Percentiles rank a stretch among this genome's conserved stretches.
Conservation (phyloP, 2,888 invertebrate genomes). For the Scaptodrosophila latifasciaeformis region DNA sequence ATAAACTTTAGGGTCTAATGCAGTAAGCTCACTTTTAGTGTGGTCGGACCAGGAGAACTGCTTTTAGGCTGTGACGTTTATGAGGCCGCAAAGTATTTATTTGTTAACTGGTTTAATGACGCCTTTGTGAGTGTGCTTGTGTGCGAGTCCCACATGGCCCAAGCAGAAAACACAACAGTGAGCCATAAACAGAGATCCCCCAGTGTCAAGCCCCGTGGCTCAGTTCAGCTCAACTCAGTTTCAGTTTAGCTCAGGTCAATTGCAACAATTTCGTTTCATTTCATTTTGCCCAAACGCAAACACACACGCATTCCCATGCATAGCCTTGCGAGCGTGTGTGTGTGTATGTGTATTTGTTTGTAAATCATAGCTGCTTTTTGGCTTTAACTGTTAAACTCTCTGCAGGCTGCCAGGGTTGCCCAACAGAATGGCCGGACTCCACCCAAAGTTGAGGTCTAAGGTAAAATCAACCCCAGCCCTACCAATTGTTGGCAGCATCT, state of each 20-base stretch:
- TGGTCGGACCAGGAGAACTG: not conserved
- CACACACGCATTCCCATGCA: constrained; percentile 5
- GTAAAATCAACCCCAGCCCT: constrained; percentile 29
- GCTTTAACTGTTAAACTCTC: constrained; percentile 61
- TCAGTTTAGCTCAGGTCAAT: constrained; percentile 52
- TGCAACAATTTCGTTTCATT: constrained; percentile 18
- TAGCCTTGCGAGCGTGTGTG: constrained; percentile 2
- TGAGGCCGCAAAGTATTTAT: constrained; percentile 55
- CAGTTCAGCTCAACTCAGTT: no score
- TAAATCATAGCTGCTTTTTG: constrained; percentile 66
- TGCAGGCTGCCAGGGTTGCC: constrained; percentile 39
- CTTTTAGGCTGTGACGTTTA: constrained; percentile 17
- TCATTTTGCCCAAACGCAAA: not conserved
- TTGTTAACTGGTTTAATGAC: constrained; percentile 67
- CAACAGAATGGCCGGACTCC: constrained; percentile 30
- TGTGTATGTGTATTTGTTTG: constrained; percentile 25
- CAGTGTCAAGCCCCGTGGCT: constrained; percentile 42
- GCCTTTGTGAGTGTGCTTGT: constrained; percentile 51
- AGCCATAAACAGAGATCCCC: constrained; percentile 38
- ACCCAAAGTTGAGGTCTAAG: constrained; percentile 25
- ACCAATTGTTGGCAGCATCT: constrained; percentile 51
- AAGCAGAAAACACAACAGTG: constrained; percentile 13
- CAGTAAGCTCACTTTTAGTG: constrained; percentile 11
- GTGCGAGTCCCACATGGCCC: no score
- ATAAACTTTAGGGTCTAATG: constrained; percentile 7